Evolutionary conservation across 2,888 invertebrate genomes (phyloP).

Genomic region (Copidosoma aretas): DNA sequence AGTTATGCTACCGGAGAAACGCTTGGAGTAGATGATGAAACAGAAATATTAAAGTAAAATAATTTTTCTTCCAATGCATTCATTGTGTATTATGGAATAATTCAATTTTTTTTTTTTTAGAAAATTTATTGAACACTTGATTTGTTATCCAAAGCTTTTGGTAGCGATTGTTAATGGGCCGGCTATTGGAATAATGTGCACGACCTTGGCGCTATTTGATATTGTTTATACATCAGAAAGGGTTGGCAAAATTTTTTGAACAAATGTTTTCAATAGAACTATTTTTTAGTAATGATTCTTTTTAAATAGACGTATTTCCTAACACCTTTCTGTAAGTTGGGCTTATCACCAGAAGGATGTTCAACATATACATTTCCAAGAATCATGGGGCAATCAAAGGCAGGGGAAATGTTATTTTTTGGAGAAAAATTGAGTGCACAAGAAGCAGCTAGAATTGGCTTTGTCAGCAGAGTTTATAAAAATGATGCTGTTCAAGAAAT

Average conservation of each 20-base stretch:
- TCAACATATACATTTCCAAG: slow-evolving; percentile 85
- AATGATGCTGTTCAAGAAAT: slow-evolving; percentile 66
- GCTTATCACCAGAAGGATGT: slow-evolving; percentile 88
- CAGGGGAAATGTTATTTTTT: slow-evolving; percentile 70
- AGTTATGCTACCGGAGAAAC: slow-evolving; percentile 15
- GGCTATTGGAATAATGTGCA: slow-evolving; percentile 89
- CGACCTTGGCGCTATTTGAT: slow-evolving; percentile 85
- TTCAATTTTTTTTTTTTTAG: slow-evolving; percentile 62
- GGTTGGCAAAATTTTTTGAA: slow-evolving; percentile 61
- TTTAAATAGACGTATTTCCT: slow-evolving; percentile 78
- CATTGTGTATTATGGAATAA: slow-evolving; percentile 49
- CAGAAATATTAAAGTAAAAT: slow-evolving; percentile 12
- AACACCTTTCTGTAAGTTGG: slow-evolving; percentile 86
- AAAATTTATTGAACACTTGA: slow-evolving; percentile 76
- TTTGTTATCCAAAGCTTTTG: slow-evolving; percentile 87
- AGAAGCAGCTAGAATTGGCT: slow-evolving; percentile 79
- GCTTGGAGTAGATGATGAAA: neutral
- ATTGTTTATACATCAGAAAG: slow-evolving; percentile 85
- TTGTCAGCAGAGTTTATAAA: slow-evolving; percentile 81
- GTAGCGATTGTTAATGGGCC: slow-evolving; percentile 93
- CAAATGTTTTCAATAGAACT: slow-evolving; percentile 11
- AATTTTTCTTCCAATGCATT: neutral
- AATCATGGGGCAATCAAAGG: slow-evolving; percentile 82
- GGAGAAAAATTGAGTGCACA: slow-evolving; percentile 78
- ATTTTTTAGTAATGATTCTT: slow-evolving; percentile 9